Evolutionary conservation across 2,888 invertebrate genomes (phyloP).

Genomic region (Drosophila austrosaltans): DNA sequence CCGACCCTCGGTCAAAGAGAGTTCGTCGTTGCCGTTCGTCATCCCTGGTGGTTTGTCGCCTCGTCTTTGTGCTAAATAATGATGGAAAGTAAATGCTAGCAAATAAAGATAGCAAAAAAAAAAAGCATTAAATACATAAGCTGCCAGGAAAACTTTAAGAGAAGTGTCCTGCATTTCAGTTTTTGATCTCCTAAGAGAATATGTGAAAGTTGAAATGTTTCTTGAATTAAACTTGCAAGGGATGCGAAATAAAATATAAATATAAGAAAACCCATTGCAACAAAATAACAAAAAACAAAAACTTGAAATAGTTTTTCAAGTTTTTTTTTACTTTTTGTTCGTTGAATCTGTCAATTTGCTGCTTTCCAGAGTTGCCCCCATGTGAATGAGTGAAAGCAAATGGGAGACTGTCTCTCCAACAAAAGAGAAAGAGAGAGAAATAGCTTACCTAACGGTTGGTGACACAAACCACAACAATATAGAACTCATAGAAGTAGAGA

Average conservation of each 20-base stretch:
- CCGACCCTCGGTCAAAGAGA: conserved; percentile 16
- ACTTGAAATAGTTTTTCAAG: conserved; percentile 73
- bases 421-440: background rate
- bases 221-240: conserved; percentile 76
- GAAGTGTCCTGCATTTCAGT: conserved; percentile 80
- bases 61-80: conserved; percentile 75
- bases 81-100: conserved; percentile 72
- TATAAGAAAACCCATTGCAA: conserved; percentile 28
- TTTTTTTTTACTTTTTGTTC: conserved; percentile 61
- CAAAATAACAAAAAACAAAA: conserved; percentile 49
- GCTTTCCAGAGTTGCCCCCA: conserved; percentile 49
- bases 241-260: conserved; percentile 40
- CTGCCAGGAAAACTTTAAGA: conserved; percentile 73
- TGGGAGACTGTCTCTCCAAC: background rate
- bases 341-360: conserved; percentile 70
- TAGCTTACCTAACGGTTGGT: background rate
- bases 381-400: conserved; percentile 37
- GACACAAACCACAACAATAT: background rate
- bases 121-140: conserved; percentile 17
- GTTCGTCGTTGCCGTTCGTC: conserved; percentile 26
- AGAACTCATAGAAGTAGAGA: background rate
- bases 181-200: conserved; percentile 80
- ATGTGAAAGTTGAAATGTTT: conserved; percentile 79
- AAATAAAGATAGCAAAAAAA: conserved; percentile 36
- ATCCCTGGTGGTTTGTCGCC: conserved; percentile 67